These are phyloP conservation scores for Aphis craccivora DNA, from an alignment of 1,140 invertebrate genomes.

Conservation along the genomic window DNA sequence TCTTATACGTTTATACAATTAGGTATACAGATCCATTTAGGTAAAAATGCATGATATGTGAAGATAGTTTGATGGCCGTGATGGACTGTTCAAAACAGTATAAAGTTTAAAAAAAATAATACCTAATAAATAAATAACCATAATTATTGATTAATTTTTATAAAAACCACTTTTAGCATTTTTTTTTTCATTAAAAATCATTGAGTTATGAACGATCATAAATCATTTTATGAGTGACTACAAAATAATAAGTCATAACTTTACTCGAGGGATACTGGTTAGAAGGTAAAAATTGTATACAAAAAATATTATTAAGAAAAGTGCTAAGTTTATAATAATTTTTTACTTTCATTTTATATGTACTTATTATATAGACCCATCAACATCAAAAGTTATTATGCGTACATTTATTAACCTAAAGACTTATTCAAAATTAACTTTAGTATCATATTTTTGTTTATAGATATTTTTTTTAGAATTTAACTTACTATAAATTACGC, in stretches of 20 bases:
- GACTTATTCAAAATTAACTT: neutral
- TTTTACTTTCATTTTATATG: neutral
- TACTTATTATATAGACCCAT: neutral
- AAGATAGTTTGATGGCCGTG: neutral
- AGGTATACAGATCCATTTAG: neutral
- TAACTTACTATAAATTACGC: neutral
- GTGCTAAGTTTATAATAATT: neutral
- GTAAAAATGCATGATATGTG: neutral
- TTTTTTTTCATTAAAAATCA: neutral
- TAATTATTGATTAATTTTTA: neutral
- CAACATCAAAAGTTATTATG: neutral
- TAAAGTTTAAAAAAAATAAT: neutral
- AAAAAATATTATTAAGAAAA: constrained; percentile 16
- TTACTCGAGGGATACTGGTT: neutral
- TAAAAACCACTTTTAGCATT: neutral
- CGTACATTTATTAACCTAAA: neutral
- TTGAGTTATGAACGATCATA: neutral
- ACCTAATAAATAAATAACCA: neutral
- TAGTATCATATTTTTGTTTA: neutral
- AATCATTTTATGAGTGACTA: constrained; percentile 14
- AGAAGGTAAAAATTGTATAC: neutral
- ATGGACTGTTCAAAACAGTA: neutral
- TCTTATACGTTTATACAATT: neutral
- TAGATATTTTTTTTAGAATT: neutral
- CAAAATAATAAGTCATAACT: constrained; percentile 5